A percentile compares a stretch with the other conserved stretches of the same genome.
Evolutionary conservation across 2,888 invertebrate species (phyloP).

Genomic region (Agapostemon virescens): DNA sequence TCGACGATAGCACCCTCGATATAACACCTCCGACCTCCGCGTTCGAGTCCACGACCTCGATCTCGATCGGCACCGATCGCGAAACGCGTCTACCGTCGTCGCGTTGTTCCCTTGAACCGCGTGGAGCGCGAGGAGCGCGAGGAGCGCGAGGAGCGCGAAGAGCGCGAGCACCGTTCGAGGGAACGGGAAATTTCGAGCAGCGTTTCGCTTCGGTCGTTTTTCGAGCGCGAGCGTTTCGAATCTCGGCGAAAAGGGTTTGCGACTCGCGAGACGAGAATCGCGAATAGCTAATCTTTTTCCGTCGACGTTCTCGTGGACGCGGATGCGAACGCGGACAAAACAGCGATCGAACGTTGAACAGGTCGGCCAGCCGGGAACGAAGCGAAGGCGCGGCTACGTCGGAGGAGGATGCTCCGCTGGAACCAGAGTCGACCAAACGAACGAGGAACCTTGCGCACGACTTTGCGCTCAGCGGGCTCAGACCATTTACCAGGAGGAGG

Average conservation of each 20-base stretch:
- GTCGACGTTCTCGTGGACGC: background rate
- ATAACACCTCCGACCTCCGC: background rate
- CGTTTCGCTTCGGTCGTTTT: conserved; percentile 23
- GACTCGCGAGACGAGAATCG: background rate
- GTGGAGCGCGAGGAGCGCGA: too few species aligned
- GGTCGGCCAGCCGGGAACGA: conserved; percentile 73
- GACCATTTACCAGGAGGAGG: conserved; percentile 79
- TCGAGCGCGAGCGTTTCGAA: conserved; percentile 2
- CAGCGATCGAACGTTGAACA: conserved; percentile 69
- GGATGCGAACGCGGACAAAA: conserved; percentile 39
- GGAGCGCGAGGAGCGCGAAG: too few species aligned
- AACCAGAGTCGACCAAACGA: conserved; percentile 64
- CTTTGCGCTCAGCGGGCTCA: conserved; percentile 73
- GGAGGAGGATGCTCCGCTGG: conserved; percentile 70
- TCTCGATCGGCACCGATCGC: conserved; percentile 5
- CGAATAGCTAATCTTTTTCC: background rate
- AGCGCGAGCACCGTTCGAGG: background rate
- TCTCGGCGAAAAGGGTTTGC: conserved; percentile 1
- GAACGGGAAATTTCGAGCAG: background rate
- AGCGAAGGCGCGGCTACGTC: conserved; percentile 71
- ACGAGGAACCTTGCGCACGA: conserved; percentile 67
- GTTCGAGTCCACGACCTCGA: background rate
- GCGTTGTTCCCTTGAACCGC: background rate
- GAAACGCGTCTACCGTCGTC: background rate
- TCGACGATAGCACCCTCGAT: conserved; percentile 2